Conservation (phyloP, 2,888 invertebrate species). For the Plagodis dolabraria region DNA sequence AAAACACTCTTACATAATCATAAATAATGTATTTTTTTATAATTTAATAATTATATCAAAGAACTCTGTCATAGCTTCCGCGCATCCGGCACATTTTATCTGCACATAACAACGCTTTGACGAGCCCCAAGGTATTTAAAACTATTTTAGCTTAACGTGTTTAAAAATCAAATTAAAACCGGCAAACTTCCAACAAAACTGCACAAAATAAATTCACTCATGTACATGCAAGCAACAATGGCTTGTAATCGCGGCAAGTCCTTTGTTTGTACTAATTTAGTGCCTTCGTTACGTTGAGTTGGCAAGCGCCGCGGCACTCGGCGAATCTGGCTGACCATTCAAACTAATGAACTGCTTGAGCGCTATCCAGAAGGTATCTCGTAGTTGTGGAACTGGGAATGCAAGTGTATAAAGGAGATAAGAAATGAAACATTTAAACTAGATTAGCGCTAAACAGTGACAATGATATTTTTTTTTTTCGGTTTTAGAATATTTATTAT, state of each 20-base stretch:
- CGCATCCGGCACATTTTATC: too few species aligned
- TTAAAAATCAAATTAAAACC: too few species aligned
- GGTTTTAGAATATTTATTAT: too few species aligned
- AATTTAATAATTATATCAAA: too few species aligned
- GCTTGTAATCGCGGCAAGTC: slow-evolving; percentile 35
- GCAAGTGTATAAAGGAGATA: background rate
- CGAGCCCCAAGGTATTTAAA: too few species aligned
- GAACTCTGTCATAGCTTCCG: too few species aligned
- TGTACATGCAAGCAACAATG: slow-evolving; percentile 33
- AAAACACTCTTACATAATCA: too few species aligned
- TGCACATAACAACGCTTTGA: too few species aligned
- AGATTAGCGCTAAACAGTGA: too few species aligned
- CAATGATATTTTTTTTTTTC: too few species aligned
- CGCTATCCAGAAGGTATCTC: slow-evolving; percentile 19
- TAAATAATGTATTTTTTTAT: too few species aligned
- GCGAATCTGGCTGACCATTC: slow-evolving; percentile 61
- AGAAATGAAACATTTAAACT: background rate
- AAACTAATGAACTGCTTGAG: slow-evolving; percentile 55
- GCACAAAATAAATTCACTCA: slow-evolving; percentile 31
- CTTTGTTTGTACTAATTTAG: slow-evolving; percentile 40
- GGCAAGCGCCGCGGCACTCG: slow-evolving; percentile 48
- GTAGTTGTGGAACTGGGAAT: slow-evolving; percentile 5
- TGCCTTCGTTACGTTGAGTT: slow-evolving; percentile 38
- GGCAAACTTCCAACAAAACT: background rate
- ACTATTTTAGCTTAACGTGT: too few species aligned